Percentiles rank a stretch among this genome's conserved stretches.
Conservation (phyloP, 2,888 invertebrate genomes). For the Cinara cedri region DNA sequence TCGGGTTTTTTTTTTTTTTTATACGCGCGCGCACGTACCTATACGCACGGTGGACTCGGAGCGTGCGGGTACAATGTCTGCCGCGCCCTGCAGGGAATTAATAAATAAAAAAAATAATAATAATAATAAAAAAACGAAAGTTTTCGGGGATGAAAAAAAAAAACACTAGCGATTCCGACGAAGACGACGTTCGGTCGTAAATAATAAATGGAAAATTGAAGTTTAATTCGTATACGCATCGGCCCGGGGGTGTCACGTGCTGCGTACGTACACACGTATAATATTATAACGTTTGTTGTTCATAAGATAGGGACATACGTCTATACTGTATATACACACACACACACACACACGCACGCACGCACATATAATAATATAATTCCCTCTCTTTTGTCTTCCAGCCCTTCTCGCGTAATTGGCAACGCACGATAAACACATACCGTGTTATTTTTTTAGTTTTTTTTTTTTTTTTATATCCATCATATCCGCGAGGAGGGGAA, state of each 20-base stretch:
- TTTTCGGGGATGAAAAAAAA: constrained; percentile 1
- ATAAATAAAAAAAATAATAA: too few relatives aligned
- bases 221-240: constrained; percentile 55
- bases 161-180: constrained; percentile 37
- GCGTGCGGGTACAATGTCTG: too few relatives aligned
- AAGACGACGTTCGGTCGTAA: constrained; percentile 54
- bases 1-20: too few relatives aligned
- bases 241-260: constrained; percentile 57
- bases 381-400: constrained; percentile 48
- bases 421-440: constrained; percentile 51
- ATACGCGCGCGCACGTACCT: too few relatives aligned
- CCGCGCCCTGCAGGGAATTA: constrained; percentile 31
- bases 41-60: too few relatives aligned
- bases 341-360: too few relatives aligned
- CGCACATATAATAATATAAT: too few relatives aligned
- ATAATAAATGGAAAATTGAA: constrained; percentile 53
- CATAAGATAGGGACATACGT: constrained; percentile 8
- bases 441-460: constrained; percentile 36
- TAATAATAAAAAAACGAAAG: constrained; percentile 19
- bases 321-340: too few relatives aligned
- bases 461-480: constrained; percentile 5
- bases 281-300: constrained; percentile 24
- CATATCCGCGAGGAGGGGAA: constrained; percentile 38
- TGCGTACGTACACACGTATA: constrained; percentile 14
- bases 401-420: constrained; percentile 45